Conservation (phyloP, 1,140 invertebrate species). For the Drosophila repletoides region DNA sequence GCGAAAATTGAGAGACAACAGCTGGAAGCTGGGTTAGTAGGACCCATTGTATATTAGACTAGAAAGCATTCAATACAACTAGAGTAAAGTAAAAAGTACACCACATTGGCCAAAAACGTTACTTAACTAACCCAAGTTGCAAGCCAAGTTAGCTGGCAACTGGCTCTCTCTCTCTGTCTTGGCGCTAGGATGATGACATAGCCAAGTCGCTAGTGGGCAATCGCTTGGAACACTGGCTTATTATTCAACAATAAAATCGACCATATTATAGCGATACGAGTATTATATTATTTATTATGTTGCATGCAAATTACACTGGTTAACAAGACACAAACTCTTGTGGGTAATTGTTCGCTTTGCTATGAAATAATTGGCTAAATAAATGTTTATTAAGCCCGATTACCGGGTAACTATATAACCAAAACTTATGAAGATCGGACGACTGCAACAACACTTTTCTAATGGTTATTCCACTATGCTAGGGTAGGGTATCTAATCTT, state of each 20-base stretch:
- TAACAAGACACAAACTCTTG: not conserved
- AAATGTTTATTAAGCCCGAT: too few species aligned
- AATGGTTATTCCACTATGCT: too few species aligned
- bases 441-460: too few species aligned
- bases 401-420: too few species aligned
- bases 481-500: too few species aligned
- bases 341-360: too few species aligned
- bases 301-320: slow-evolving; percentile 16
- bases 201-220: slow-evolving; percentile 9
- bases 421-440: too few species aligned
- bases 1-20: slow-evolving; percentile 7
- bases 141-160: not conserved
- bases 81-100: slow-evolving; percentile 5
- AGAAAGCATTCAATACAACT: not conserved
- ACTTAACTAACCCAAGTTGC: slow-evolving; percentile 13
- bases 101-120: slow-evolving; percentile 13
- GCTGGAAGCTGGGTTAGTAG: slow-evolving; percentile 22
- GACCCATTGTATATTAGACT: not conserved
- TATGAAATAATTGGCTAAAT: too few species aligned
- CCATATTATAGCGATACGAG: slow-evolving; percentile 1
- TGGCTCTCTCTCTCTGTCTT: too few species aligned
- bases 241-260: slow-evolving; percentile 26
- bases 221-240: slow-evolving; percentile 20
- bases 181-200: slow-evolving; percentile 1
- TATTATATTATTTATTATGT: slow-evolving; percentile 5